These are phyloP conservation scores for Polypedilum vanderplanki DNA, from an alignment of 1,140 invertebrate genomes.

Conservation along the genomic window DNA sequence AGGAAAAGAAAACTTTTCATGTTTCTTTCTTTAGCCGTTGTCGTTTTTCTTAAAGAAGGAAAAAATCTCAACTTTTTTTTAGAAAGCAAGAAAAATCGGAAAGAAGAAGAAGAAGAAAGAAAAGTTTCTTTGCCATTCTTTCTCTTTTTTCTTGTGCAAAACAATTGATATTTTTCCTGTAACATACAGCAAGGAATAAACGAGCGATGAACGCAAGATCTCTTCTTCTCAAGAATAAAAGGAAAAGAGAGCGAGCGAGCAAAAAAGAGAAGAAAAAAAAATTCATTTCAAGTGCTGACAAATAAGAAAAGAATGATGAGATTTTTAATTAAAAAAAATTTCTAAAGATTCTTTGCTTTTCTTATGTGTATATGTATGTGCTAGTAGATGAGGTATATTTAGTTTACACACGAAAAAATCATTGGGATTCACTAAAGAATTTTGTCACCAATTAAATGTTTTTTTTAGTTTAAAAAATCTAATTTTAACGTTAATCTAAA, in stretches of 20 bases:
- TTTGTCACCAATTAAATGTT: neutral
- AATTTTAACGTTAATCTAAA: too few species aligned
- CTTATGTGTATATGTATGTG: neutral
- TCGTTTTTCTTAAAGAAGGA: neutral
- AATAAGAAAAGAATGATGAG: slow-evolving; percentile 19
- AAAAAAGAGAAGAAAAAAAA: slow-evolving; percentile 1
- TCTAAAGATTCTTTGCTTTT: neutral
- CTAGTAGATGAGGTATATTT: neutral
- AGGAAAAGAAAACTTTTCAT: slow-evolving; percentile 13
- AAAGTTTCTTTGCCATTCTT: neutral
- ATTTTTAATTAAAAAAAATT: slow-evolving; percentile 10
- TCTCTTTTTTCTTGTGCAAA: neutral
- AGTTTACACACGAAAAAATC: too few species aligned
- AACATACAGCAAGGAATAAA: neutral
- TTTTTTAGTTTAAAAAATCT: too few species aligned
- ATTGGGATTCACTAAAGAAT: neutral
- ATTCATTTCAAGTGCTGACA: slow-evolving; percentile 17
- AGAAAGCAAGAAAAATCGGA: neutral
- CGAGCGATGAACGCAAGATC: neutral
- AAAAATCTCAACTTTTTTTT: neutral
- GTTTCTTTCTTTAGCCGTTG: neutral
- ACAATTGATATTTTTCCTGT: slow-evolving; percentile 18
- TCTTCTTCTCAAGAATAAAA: slow-evolving; percentile 4
- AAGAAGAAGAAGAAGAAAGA: neutral
- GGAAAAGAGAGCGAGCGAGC: neutral